phyloP scores from a whole-genome alignment of 2,113 vertebrate genomes.

The Macroglossus sobrinus region DNA sequence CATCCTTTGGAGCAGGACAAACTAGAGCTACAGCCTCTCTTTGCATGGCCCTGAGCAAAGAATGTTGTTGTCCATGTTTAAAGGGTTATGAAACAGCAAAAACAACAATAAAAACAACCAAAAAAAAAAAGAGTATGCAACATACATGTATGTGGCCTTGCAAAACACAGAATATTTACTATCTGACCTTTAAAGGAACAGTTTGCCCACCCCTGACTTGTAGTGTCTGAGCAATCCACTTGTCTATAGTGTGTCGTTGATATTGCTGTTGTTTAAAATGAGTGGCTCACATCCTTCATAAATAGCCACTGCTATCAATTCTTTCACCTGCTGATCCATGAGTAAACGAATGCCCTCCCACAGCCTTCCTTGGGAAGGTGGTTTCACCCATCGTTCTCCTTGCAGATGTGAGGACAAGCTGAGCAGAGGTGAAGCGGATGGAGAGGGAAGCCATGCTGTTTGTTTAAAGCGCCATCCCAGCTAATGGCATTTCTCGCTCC shows the following conservation, averaged over 20 bases:
- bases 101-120: neutral
- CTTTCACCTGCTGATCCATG: neutral
- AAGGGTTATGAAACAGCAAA: neutral
- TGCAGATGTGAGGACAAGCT: conserved; percentile 47
- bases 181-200: neutral
- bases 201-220: neutral
- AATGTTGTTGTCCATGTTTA: neutral
- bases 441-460: conserved; percentile 23
- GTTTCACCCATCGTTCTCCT: neutral
- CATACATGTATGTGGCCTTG: no score
- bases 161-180: neutral
- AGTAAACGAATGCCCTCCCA: neutral
- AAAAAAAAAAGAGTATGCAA: neutral
- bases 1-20: neutral
- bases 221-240: neutral
- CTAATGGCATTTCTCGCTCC: conserved; percentile 58
- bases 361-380: neutral
- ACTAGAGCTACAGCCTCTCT: neutral
- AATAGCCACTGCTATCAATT: neutral
- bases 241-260: neutral
- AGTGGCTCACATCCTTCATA: neutral
- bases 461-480: conserved; percentile 51
- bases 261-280: neutral
- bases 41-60: neutral
- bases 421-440: conserved; percentile 1